Percentiles rank a stretch among this genome's conserved stretches.
Conservation (phyloP, 2,888 invertebrate genomes). For the Ramazzottius varieornatus region DNA sequence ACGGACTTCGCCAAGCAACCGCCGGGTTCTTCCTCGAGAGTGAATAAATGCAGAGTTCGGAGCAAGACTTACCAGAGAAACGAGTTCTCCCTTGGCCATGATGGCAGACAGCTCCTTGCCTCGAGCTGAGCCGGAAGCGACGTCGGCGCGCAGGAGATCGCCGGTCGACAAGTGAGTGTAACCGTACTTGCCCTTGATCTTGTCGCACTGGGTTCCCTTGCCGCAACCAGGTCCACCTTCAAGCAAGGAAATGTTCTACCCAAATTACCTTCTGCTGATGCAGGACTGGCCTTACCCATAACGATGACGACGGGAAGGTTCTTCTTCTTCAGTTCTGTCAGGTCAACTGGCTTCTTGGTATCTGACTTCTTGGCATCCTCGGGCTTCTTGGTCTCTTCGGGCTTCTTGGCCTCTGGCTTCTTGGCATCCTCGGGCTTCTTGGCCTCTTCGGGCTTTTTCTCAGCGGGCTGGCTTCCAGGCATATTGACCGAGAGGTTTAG, state of each 20-base stretch:
- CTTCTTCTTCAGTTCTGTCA: neutral
- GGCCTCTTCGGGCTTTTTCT: too few species aligned
- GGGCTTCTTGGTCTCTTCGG: too few species aligned
- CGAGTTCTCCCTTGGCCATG: slow-evolving; percentile 16
- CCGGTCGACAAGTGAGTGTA: neutral
- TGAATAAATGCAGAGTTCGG: too few species aligned
- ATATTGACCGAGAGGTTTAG: too few species aligned
- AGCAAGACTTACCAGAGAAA: slow-evolving; percentile 13
- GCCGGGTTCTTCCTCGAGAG: neutral
- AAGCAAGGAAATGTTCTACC: neutral
- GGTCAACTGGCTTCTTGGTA: neutral
- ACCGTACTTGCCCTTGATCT: neutral
- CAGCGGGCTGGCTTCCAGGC: too few species aligned
- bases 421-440: too few species aligned
- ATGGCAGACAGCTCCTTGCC: slow-evolving; percentile 16
- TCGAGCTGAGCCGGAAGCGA: neutral
- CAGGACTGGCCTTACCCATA: neutral
- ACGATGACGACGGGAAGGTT: neutral
- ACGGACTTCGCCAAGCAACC: neutral
- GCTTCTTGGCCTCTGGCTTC: too few species aligned
- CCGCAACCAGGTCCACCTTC: neutral
- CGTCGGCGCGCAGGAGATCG: neutral
- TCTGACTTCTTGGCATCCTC: too few species aligned
- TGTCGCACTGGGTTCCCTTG: neutral
- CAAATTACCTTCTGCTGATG: neutral